Evolutionary conservation across 2,888 invertebrate genomes (phyloP).

Genomic region (Perdita meconis): DNA sequence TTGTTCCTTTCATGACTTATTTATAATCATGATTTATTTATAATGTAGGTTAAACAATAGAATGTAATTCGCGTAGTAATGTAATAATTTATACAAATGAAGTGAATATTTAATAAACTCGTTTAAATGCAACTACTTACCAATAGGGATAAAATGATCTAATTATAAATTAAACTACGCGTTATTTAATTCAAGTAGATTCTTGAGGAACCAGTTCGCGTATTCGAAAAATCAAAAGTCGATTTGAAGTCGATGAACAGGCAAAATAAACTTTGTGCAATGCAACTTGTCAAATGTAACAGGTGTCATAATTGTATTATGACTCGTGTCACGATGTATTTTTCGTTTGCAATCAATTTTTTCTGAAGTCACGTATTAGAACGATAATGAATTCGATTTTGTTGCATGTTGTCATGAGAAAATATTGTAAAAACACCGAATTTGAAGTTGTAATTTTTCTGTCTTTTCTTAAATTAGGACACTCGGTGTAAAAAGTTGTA

Average conservation of each 20-base stretch:
- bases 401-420: neutral
- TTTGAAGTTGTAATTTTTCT: slow-evolving; percentile 14
- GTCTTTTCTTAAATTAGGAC: slow-evolving; percentile 30
- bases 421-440: neutral
- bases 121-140: too few relatives aligned
- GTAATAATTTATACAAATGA: too few relatives aligned
- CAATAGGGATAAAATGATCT: too few relatives aligned
- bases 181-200: neutral
- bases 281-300: slow-evolving; percentile 57
- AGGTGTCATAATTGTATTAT: slow-evolving; percentile 55
- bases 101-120: too few relatives aligned
- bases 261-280: slow-evolving; percentile 20
- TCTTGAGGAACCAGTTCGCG: neutral
- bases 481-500: slow-evolving; percentile 28
- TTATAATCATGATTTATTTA: too few relatives aligned
- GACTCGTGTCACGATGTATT: neutral
- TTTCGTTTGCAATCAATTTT: neutral
- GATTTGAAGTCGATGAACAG: slow-evolving; percentile 1
- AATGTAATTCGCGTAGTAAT: too few relatives aligned
- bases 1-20: too few relatives aligned
- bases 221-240: neutral
- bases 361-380: neutral
- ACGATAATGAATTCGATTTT: neutral
- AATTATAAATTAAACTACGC: too few relatives aligned
- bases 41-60: too few relatives aligned